phyloP scores from a whole-genome alignment of 2,797 vertebrate genomes.

The Rhynchotus rufescens region DNA sequence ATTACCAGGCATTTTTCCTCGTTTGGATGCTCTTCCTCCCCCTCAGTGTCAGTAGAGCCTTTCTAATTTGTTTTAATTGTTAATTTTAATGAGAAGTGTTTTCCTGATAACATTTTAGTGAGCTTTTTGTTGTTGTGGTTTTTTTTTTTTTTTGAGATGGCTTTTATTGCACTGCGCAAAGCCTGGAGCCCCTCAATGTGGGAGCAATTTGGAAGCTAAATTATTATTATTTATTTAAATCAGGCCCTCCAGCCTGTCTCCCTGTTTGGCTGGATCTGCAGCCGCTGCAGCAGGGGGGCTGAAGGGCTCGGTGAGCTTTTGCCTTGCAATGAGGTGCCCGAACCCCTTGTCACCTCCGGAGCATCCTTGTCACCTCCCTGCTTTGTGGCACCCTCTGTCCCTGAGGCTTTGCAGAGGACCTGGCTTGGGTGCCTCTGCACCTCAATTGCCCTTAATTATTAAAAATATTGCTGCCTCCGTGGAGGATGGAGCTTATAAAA shows the following conservation, averaged over 20 bases:
- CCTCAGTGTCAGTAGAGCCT: conserved; percentile 22
- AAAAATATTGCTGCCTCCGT: not conserved
- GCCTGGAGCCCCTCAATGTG: conserved; percentile 69
- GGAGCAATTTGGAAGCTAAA: conserved; percentile 72
- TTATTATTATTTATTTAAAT: conserved; percentile 77
- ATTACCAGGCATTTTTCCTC: conserved; percentile 59
- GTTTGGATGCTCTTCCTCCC: conserved; percentile 51
- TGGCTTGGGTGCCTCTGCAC: not conserved
- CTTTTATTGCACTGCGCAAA: conserved; percentile 58
- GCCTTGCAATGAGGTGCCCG: not conserved
- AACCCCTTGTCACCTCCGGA: fast-evolving
- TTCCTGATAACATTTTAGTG: conserved; percentile 64
- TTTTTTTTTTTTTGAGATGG: conserved; percentile 53
- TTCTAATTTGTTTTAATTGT: conserved; percentile 77
- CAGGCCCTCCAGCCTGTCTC: conserved; percentile 65
- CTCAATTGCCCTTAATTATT: not conserved
- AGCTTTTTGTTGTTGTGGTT: conserved; percentile 36
- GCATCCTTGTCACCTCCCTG: not conserved
- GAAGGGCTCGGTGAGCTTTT: not conserved
- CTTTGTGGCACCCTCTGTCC: fast-evolving
- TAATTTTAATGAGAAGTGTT: conserved; percentile 68
- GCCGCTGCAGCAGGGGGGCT: not conserved
- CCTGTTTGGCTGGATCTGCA: conserved; percentile 48
- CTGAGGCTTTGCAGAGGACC: not conserved
- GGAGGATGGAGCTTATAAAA: conserved; percentile 37